A percentile compares a stretch with the other conserved stretches of the same genome.
Conservation (phyloP, 2,888 invertebrate species). For the Lagria hirta region DNA sequence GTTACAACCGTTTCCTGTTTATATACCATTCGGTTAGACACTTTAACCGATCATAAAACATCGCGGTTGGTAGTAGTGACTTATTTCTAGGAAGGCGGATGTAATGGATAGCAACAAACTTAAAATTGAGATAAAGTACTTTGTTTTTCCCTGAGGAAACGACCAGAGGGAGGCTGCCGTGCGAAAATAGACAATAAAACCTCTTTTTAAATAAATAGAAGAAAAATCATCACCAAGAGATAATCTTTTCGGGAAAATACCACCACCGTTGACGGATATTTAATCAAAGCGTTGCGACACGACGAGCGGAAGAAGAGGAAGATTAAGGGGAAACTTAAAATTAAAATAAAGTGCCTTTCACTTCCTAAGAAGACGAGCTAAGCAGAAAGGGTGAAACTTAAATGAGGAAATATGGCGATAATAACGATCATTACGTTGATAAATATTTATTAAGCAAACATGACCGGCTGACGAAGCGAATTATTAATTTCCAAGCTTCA, state of each 20-base stretch:
- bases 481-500: conserved; percentile 29
- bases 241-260: too few relatives aligned
- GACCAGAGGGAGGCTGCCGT: conserved; percentile 22
- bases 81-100: too few relatives aligned
- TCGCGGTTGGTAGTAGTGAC: too few relatives aligned
- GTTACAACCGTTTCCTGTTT: conserved; percentile 31
- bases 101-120: too few relatives aligned
- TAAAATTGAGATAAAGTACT: too few relatives aligned
- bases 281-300: conserved; percentile 14
- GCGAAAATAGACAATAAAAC: too few relatives aligned
- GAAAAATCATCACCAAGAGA: too few relatives aligned
- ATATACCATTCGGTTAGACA: conserved; percentile 29
- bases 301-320: conserved; percentile 20
- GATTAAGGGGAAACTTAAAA: conserved; percentile 30
- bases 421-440: conserved; percentile 31
- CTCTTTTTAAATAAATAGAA: too few relatives aligned
- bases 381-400: conserved; percentile 35
- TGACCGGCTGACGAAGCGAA: conserved; percentile 27
- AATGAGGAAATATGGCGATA: conserved; percentile 35
- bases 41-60: too few relatives aligned
- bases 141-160: conserved; percentile 2
- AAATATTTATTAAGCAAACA: conserved; percentile 33
- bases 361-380: conserved; percentile 21
- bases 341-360: conserved; percentile 36
- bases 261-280: too few relatives aligned